These are phyloP conservation scores for Ceratotherium simum DNA, from an alignment of 2,113 vertebrate genomes.

Conservation along the genomic window DNA sequence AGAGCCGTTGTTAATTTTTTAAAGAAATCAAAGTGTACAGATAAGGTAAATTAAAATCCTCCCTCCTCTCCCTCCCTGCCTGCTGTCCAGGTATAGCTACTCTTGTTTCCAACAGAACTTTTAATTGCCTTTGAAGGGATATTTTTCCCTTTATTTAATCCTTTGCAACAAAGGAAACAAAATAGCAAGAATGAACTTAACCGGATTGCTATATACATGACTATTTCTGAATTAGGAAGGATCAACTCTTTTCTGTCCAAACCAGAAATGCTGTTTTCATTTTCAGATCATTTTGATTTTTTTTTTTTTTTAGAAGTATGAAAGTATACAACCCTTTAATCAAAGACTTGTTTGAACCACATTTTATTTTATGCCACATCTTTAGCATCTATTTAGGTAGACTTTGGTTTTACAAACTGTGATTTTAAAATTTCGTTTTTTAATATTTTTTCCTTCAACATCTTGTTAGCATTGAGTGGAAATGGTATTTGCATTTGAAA, in stretches of 20 bases:
- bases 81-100: background rate
- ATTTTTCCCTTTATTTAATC: background rate
- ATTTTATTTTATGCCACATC: background rate
- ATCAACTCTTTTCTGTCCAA: background rate
- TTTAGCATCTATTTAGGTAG: background rate
- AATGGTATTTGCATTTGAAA: conserved; percentile 49
- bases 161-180: background rate
- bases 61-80: no score
- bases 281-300: background rate
- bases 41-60: background rate
- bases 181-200: conserved; percentile 43
- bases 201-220: background rate
- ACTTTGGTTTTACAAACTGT: background rate
- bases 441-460: background rate
- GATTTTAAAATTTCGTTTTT: background rate
- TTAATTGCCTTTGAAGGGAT: background rate
- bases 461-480: conserved; percentile 55
- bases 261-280: background rate
- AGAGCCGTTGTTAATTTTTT: background rate
- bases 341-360: background rate
- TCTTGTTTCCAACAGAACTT: background rate
- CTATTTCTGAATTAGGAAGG: background rate
- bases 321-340: background rate
- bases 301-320: background rate
- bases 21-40: background rate